Evolutionary conservation across 2,888 invertebrate genomes (phyloP), one percentile per base, ranked within the genome.

Genomic region (Orgyia antiqua): DNA sequence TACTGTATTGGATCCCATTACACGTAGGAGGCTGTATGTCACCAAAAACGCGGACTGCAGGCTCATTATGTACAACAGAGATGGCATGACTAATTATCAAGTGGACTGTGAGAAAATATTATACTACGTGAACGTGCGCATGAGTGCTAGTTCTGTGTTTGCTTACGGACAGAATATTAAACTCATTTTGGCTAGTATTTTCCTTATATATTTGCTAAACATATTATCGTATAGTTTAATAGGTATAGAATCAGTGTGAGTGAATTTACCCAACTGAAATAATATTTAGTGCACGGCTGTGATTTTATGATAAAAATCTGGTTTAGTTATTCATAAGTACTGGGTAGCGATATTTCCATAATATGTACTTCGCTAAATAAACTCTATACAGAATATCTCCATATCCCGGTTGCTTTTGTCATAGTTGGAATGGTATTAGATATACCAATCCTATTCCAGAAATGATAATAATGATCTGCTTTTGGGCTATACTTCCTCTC

Each of bases 51-150:
- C 84, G 0, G 66, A 67, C 26, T 86, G 84, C 27, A 68, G 63
- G 33, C 48, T 86, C 1, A 58, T 84, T 6, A 79, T 84, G 78
- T 79, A 75, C 42, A 83, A 58, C 11, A 69, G 83, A 26, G 83
- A 83, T 30, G 79, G 59, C 4, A 71, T 63, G 49, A 63, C 72
- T 0, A 84, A 78, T 50, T 84, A 82, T 41, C 61, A 58, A 38
- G 71, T 77, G 31, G 62, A 75, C 24, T 86, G 84, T 60, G 71
- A 68, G 36, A 67, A 67, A 43, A 49, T 83, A 33, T 47, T 86
- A 13, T 83, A 69, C 36, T 80, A 67, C 39, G 43, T 83, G 6
- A 86, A 86, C 38, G 65, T 69, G 27, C 69, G 62, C 20, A 63
- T 62, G 51, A 68, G 48, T 45, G 58, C 55, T 13, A 44, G 49